Base-by-base conservation (phyloP, 2,113 vertebrate genomes). In the Cacatua alba region DNA sequence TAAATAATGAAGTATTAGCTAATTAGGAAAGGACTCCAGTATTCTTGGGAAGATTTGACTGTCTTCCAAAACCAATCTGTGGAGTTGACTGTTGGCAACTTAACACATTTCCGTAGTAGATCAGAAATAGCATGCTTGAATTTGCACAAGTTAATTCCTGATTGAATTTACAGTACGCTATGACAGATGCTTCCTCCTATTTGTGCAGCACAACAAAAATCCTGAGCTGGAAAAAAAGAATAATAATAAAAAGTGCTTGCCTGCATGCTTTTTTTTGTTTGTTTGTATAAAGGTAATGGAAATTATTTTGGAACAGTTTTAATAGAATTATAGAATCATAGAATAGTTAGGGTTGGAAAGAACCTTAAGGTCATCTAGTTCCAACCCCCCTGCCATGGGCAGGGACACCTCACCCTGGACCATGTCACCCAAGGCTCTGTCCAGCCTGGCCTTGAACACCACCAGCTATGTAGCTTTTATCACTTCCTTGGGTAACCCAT, bases 161-260 rank as follows among this genome's bases (percentile, higher is more conserved):
- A 35, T 29, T 88, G 46, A 90, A 88, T 90, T 92, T 91, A 79
- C 44, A 78, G 76, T 60, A 62, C 0, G 0, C 24, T 84, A 41
- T 26, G 65, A 71, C 88, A 96, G 95, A 92, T 92, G 86, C 41
- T 93, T 96, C 86, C 83, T 96, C 69, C 17, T 92, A 10, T 82
- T 95, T 93, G 52, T 79, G 44, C 65, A 81, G 29, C 13, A 69
- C 0, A 4, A 78, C 33, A 84, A 44, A 92, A 90, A 82, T 78
- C 24, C 51, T 67, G 24, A 63, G 10, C 6, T 86, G 60, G n/a
- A 90, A 92, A 59, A 59, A 88, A 67, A 0, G 1, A 91, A 55
- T 68, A 71, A 62, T 29, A 92, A 28, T 6, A 88, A 46, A 71
- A 95, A 92, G 10, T 63, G 7, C 24, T 90, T 71, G 25, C 46